These are phyloP conservation scores for Gouania willdenowi DNA, from an alignment of 2,797 vertebrate genomes.

Conservation along the genomic window DNA sequence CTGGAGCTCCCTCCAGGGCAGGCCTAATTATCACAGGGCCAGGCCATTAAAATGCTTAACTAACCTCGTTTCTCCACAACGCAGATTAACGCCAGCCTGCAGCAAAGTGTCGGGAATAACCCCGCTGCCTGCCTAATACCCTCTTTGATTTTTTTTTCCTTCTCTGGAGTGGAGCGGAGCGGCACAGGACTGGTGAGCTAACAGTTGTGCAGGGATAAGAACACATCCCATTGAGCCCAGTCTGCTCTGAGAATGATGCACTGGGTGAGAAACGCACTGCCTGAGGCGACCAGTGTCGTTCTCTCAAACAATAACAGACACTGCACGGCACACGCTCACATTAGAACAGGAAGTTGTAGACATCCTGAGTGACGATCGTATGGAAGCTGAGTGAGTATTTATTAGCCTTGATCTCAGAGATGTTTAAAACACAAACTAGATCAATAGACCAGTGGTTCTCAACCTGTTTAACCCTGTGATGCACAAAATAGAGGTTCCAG, in stretches of 20 bases:
- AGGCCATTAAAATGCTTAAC: constrained; percentile 99
- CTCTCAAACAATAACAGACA: background rate
- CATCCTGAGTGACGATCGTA: no score
- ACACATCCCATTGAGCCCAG: constrained; percentile 32
- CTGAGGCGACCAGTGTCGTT: no score
- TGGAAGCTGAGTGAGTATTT: no score
- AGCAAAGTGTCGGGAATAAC: constrained; percentile 90
- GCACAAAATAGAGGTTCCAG: no score
- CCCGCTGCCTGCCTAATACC: constrained; percentile 91
- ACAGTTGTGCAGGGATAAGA: constrained; percentile 49
- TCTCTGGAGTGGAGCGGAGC: constrained; percentile 63
- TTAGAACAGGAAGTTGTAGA: no score
- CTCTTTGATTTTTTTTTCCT: constrained; percentile 85
- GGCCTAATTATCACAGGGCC: constrained; percentile 99
- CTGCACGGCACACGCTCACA: no score
- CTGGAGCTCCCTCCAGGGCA: constrained; percentile 94
- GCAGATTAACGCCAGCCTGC: constrained; percentile 94
- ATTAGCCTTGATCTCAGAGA: no score
- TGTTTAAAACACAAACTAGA: no score
- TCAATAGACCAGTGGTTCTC: no score
- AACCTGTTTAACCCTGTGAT: no score
- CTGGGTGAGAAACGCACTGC: no score
- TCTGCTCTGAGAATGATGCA: constrained; percentile 6
- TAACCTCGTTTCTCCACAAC: constrained; percentile 95
- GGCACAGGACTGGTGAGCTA: constrained; percentile 53